Conservation (phyloP, 2,113 vertebrate genomes). For the Balaenoptera acutorostrata region DNA sequence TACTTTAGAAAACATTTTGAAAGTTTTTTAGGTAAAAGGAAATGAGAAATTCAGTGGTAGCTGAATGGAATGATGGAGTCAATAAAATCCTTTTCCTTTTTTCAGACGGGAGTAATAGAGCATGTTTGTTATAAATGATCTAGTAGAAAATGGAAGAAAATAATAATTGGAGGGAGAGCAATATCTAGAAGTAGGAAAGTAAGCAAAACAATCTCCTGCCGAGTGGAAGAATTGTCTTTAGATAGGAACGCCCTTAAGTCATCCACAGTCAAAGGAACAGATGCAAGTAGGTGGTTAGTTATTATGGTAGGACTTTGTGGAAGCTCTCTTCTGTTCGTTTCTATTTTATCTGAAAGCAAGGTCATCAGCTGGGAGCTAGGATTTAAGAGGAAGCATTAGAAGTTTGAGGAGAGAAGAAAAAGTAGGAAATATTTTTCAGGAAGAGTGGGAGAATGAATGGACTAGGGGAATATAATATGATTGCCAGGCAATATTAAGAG, state of each 20-base stretch:
- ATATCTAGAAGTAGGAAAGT: background rate
- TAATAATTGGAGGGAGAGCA: background rate
- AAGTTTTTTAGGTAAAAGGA: background rate
- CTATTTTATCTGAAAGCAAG: slow-evolving; percentile 8
- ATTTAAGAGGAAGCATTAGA: background rate
- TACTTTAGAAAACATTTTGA: background rate
- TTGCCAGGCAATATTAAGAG: slow-evolving; percentile 19
- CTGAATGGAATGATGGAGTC: background rate
- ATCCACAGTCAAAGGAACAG: background rate
- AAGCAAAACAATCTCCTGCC: background rate
- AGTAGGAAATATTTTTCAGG: slow-evolving; percentile 40
- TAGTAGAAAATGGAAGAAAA: background rate
- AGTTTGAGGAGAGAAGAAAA: slow-evolving; percentile 20
- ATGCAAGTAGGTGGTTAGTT: background rate
- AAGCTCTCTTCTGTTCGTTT: slow-evolving; percentile 3
- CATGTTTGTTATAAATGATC: background rate
- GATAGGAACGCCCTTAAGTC: background rate
- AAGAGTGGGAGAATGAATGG: slow-evolving; percentile 25
- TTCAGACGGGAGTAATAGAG: background rate
- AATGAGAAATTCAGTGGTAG: background rate
- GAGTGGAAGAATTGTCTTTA: background rate
- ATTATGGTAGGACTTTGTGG: background rate
- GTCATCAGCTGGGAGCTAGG: background rate
- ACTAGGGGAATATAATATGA: slow-evolving; percentile 36
- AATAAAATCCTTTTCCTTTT: slow-evolving; percentile 14